Conservation (phyloP, 35 echinoderm and acorn worm genomes). For the Ophioderma brevispina region DNA sequence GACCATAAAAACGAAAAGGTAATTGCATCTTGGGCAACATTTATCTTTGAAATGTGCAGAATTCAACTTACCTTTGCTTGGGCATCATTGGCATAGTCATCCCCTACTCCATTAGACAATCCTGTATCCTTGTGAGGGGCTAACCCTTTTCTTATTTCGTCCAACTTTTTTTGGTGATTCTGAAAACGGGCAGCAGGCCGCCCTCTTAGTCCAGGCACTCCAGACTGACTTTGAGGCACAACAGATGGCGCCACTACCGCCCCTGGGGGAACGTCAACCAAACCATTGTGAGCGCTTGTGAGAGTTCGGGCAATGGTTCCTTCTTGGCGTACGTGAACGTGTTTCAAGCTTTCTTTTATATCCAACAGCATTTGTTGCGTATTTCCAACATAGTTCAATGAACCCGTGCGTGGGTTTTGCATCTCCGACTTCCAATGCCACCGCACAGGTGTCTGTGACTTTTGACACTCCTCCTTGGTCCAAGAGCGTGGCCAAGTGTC, state of each 20-base stretch:
- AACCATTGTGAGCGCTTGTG: background rate
- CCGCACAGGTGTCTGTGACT: background rate
- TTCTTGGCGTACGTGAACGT: slow-evolving; percentile 57
- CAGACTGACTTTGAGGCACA: background rate
- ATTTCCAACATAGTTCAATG: slow-evolving; percentile 51
- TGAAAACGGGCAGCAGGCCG: slow-evolving; percentile 15
- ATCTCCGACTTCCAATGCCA: slow-evolving; percentile 12
- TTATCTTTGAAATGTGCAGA: no score
- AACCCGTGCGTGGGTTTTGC: slow-evolving; percentile 51
- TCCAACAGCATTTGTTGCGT: slow-evolving; percentile 67
- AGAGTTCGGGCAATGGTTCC: no score
- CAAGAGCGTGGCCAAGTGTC: background rate
- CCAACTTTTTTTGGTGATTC: slow-evolving; percentile 41
- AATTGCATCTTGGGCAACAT: no score
- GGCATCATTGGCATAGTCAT: background rate
- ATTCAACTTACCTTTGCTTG: background rate
- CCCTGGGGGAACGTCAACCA: background rate
- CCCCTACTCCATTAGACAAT: slow-evolving; percentile 18
- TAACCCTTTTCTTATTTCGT: slow-evolving; percentile 38
- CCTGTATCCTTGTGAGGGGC: background rate
- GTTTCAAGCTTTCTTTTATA: slow-evolving; percentile 69
- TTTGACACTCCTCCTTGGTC: background rate
- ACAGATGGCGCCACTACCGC: background rate
- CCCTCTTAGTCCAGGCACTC: background rate
- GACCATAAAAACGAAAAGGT: no score